Percentiles rank a stretch among this genome's conserved stretches.
Conservation (phyloP, 2,888 invertebrate genomes). For the Lacanobia oleracea region DNA sequence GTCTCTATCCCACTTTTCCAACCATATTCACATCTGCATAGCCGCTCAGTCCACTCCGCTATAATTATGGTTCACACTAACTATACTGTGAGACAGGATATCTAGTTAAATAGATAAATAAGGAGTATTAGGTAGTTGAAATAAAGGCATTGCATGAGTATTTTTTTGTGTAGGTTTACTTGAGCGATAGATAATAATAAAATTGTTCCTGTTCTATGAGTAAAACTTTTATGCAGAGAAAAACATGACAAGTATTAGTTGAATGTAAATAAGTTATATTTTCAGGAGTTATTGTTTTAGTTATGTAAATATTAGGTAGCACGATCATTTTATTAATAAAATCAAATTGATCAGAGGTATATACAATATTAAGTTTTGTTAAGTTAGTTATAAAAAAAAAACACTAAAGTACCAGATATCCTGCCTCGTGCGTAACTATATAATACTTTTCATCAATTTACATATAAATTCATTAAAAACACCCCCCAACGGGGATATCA, state of each 20-base stretch:
- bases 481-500: slow-evolving; percentile 56
- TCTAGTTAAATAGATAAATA: background rate
- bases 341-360: background rate
- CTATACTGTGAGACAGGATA: slow-evolving; percentile 45
- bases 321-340: slow-evolving; percentile 12
- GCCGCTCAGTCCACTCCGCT: slow-evolving; percentile 1
- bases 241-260: background rate
- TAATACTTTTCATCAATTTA: slow-evolving; percentile 70
- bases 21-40: background rate
- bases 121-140: slow-evolving; percentile 21
- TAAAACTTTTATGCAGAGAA: background rate
- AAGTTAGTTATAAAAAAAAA: background rate
- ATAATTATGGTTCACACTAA: slow-evolving; percentile 26
- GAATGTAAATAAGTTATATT: background rate
- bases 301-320: slow-evolving; percentile 9
- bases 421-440: slow-evolving; percentile 61
- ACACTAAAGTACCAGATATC: slow-evolving; percentile 29
- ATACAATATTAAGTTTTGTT: background rate
- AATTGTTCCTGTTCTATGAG: background rate
- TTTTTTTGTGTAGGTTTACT: slow-evolving; percentile 19
- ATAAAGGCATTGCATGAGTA: slow-evolving; percentile 41
- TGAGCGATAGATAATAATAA: slow-evolving; percentile 26
- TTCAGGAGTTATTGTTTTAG: slow-evolving; percentile 12
- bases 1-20: background rate
- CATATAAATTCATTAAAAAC: slow-evolving; percentile 62